A percentile compares a stretch with the other conserved stretches of the same genome.
Evolutionary conservation across 2,888 invertebrate genomes (phyloP).

Genomic region (Vannuccia rotundouncinata): DNA sequence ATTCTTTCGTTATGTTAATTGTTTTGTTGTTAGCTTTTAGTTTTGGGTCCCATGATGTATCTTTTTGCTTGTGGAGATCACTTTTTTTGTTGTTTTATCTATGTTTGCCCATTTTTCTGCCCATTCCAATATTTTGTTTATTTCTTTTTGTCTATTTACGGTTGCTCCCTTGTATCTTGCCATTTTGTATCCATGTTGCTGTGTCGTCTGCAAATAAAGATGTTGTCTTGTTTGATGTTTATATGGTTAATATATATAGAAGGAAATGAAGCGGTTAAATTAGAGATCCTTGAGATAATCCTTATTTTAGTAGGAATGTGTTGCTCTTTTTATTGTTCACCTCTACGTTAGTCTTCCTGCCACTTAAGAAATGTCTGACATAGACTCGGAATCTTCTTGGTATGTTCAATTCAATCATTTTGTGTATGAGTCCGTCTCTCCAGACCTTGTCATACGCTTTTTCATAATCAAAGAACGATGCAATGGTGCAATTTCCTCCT

Average conservation of each 20-base stretch:
- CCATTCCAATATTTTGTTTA: background rate
- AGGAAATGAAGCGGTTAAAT: background rate
- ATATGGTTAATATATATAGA: background rate
- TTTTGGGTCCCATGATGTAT: background rate
- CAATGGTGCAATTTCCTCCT: background rate
- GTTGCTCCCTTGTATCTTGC: background rate
- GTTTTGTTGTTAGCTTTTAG: background rate
- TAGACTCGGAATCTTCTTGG: background rate
- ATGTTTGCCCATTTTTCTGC: background rate
- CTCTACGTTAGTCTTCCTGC: background rate
- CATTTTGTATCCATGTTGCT: background rate
- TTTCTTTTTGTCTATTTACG: background rate
- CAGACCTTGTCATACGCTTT: slow-evolving; percentile 2
- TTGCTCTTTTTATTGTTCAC: background rate
- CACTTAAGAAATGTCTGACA: background rate
- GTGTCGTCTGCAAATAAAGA: background rate
- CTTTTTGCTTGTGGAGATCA: background rate
- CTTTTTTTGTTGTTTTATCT: background rate
- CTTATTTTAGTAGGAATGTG: background rate
- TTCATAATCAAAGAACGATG: background rate
- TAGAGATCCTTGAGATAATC: background rate
- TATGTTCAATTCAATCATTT: background rate
- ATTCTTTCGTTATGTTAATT: background rate
- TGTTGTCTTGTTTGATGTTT: background rate
- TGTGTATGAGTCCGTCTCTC: background rate